A percentile compares a stretch with the other conserved stretches of the same genome.
Conservation (phyloP, 2,113 vertebrate genomes). For the Malurus elegans region DNA sequence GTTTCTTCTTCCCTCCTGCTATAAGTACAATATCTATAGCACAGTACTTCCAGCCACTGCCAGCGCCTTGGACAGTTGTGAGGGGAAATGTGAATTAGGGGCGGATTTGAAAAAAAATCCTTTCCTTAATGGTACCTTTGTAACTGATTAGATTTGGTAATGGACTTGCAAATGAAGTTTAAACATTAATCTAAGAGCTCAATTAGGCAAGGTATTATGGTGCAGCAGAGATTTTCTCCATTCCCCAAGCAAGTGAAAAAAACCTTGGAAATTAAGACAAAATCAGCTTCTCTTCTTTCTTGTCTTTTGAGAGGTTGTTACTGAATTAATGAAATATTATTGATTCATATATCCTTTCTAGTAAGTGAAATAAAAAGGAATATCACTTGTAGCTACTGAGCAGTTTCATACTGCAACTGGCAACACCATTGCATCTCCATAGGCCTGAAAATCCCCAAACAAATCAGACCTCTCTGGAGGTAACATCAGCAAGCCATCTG, state of each 20-base stretch:
- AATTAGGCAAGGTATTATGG: constrained; percentile 48
- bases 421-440: not conserved
- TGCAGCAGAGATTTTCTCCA: constrained; percentile 28
- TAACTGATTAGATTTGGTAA: constrained; percentile 65
- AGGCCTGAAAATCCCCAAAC: not conserved
- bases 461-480: not conserved
- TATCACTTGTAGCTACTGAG: not conserved
- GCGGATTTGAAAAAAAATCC: not conserved
- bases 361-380: not conserved
- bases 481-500: not conserved
- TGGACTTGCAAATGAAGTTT: constrained; percentile 69
- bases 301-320: constrained; percentile 44
- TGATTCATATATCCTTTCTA: constrained; percentile 25
- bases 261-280: constrained; percentile 33
- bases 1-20: not conserved
- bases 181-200: constrained; percentile 67
- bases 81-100: constrained; percentile 4
- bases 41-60: not conserved
- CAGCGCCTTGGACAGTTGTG: not conserved
- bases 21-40: not conserved
- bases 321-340: constrained; percentile 59
- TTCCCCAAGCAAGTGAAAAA: constrained; percentile 39
- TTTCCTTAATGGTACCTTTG: constrained; percentile 42
- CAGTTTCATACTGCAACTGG: not conserved
- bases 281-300: constrained; percentile 37